Conservation (phyloP, 2,888 invertebrate species). For the Herminia tarsipennalis region DNA sequence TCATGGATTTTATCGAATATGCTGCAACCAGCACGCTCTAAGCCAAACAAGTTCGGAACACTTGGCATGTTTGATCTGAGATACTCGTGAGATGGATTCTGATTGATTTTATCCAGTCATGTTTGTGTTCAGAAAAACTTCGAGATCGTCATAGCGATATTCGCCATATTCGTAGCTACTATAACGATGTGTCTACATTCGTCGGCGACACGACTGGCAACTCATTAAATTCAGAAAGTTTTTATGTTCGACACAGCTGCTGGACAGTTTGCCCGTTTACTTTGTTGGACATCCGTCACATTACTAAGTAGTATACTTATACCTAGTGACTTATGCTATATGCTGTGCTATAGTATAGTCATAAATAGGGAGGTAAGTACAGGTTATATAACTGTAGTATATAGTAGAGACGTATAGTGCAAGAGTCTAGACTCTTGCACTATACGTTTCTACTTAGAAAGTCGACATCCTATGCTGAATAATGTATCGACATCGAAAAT, state of each 20-base stretch:
- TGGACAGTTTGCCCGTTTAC: constrained; percentile 7
- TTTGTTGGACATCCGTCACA: too few relatives aligned
- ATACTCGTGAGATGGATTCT: constrained; percentile 69
- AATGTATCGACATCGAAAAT: too few relatives aligned
- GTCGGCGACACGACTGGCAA: too few relatives aligned
- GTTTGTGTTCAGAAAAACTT: constrained; percentile 62
- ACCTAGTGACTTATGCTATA: too few relatives aligned
- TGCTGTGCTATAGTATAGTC: too few relatives aligned
- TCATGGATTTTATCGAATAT: constrained; percentile 75
- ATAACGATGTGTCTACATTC: constrained; percentile 40
- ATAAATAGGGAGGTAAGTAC: too few relatives aligned
- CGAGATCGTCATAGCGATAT: constrained; percentile 26
- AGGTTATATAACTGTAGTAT: too few relatives aligned
- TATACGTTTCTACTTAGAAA: too few relatives aligned
- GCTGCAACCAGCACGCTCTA: constrained; percentile 61
- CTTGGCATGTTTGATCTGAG: constrained; percentile 65
- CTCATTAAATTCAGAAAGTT: constrained; percentile 31
- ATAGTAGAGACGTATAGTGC: too few relatives aligned
- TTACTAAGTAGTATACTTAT: too few relatives aligned
- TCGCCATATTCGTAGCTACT: constrained; percentile 17
- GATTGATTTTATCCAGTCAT: constrained; percentile 73
- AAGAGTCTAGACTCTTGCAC: too few relatives aligned
- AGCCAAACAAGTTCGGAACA: constrained; percentile 71
- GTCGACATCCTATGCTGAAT: too few relatives aligned
- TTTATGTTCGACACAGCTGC: constrained; percentile 22